Evolutionary conservation across 2,888 invertebrate genomes (phyloP).

Genomic region (Rhagophthalmus giganteus): DNA sequence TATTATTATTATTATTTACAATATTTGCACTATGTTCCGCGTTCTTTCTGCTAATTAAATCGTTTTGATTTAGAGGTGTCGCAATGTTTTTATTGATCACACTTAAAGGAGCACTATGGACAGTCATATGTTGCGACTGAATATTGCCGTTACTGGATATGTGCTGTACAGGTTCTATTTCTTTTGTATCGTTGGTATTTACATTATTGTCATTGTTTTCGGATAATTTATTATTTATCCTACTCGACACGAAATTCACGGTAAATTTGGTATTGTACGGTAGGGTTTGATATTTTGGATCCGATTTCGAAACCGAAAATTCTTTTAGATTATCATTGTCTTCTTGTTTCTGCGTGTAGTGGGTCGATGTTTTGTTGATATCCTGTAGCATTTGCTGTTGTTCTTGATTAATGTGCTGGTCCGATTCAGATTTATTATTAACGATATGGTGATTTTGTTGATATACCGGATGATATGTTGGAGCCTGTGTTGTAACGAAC

Average conservation of each 20-base stretch:
- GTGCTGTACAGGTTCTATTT: conserved; percentile 39
- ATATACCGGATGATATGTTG: conserved; percentile 54
- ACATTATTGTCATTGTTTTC: conserved; percentile 32
- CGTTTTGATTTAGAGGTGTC: conserved; percentile 63
- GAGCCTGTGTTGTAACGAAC: conserved; percentile 37
- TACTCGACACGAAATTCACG: conserved; percentile 58
- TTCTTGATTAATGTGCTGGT: conserved; percentile 39
- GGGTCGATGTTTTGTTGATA: conserved; percentile 44
- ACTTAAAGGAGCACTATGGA: conserved; percentile 60
- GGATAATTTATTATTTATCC: conserved; percentile 36
- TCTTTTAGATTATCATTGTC: conserved; percentile 63
- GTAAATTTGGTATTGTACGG: conserved; percentile 88
- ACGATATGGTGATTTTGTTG: conserved; percentile 49
- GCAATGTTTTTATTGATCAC: conserved; percentile 68
- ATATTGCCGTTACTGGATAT: conserved; percentile 35
- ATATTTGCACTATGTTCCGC: conserved; percentile 11
- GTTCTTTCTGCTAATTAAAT: conserved; percentile 19
- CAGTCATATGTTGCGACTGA: conserved; percentile 56
- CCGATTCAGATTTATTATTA: conserved; percentile 42
- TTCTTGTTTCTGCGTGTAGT: conserved; percentile 34
- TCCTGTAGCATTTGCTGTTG: conserved; percentile 42
- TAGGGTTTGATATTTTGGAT: conserved; percentile 89
- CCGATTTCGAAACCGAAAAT: conserved; percentile 79
- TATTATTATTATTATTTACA: too few species aligned
- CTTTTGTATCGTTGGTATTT: conserved; percentile 30